Evolutionary conservation across 2,888 invertebrate genomes (phyloP), one percentile per base, ranked within the genome.

Genomic region (Molanna angustata): DNA sequence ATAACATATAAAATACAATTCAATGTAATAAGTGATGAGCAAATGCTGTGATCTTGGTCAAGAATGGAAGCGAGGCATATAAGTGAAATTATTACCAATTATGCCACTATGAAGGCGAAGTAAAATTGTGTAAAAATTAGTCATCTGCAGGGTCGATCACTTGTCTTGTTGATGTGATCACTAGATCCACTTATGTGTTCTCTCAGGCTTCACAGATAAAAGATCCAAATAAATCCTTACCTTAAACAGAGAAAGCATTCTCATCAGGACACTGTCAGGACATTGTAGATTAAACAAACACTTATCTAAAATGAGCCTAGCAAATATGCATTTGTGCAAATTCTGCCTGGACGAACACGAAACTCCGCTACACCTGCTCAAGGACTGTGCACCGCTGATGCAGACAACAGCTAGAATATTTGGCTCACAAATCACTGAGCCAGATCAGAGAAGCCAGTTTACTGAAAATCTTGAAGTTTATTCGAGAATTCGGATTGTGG

Each of bases 241-340:
- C n/a, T n/a, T n/a, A n/a, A n/a, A n/a, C 6, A 11, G 13, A 35
- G 35, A 35, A 11, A 35, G 14, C 4, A 35, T 35, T 14, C 35
- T 35, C 14, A 4, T 14, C 14, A 11, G 9, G 13, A n/a, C 35
- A 35, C 35, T 35, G 35, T 4, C 35, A 13, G 35, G 35, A 35
- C 35, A 35, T 35, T 35, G 35, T 14, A 35, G 35, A n/a, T 35
- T 35, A 14, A 35, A 35, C 14, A 35, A 35, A 35, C 35, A 35
- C 13, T 13, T 35, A 35, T 11, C 13, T 35, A 35, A 11, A 35
- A 35, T 35, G 35, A 35, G 14, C 9, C 14, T 35, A 13, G 35
- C 13, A 14, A 14, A 35, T 14, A 35, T 35, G 35, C 35, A 35
- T 35, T 14, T 35, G 13, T n/a, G 35, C 35, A 35, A 14, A 35